Base-by-base conservation (phyloP, 2,113 vertebrate species). In the Neolamprologus kungweensis region DNA sequence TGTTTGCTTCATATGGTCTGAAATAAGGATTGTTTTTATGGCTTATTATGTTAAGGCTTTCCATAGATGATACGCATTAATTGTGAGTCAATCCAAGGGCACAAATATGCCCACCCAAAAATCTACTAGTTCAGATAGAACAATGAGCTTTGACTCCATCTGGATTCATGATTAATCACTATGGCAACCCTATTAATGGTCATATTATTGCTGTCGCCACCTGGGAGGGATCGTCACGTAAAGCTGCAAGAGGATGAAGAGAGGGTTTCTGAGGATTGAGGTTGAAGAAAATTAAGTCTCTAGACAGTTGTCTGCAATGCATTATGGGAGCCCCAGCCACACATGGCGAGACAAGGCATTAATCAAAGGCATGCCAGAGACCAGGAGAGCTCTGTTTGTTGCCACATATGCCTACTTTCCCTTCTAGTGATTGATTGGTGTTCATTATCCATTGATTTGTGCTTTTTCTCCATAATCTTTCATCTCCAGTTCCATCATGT, bases 381-480 rank as follows among this genome's bases (percentile, higher is more conserved):
- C 82, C 80, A 58, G 65, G 90, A 89, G 88, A 91, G 63, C 82
- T 73, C 84, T 88, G 75, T 80, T 23, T 91, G 89, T 91, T 92
- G 92, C 92, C 91, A 90, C 91, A 63, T 31, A 80, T 85, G 84
- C 87, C 86, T 88, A 73, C 40, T 53, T 75, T 87, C 63, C 80
- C 55, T 33, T 19, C 81, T 58, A 19, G 85, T 93, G 94, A 96
- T 93, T 94, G 92, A 95, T 94, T 89, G 87, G 92, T 90, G 85
- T 92, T 94, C 93, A 93, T 95, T 96, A 94, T 73, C 82, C 87
- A 92, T 94, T 87, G 92, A 94, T 95, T 94, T 87, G 80, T 89
- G 91, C 87, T 90, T 88, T 94, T 92, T 90, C 88, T 88, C 83
- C 12, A 16, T 87, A 89, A 91, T 91, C 84, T 87, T 83, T 93